A percentile compares a stretch with the other conserved stretches of the same genome.
These are phyloP conservation scores for Dugesia japonica DNA, from an alignment of 2,888 invertebrate species.

Conservation along the genomic window DNA sequence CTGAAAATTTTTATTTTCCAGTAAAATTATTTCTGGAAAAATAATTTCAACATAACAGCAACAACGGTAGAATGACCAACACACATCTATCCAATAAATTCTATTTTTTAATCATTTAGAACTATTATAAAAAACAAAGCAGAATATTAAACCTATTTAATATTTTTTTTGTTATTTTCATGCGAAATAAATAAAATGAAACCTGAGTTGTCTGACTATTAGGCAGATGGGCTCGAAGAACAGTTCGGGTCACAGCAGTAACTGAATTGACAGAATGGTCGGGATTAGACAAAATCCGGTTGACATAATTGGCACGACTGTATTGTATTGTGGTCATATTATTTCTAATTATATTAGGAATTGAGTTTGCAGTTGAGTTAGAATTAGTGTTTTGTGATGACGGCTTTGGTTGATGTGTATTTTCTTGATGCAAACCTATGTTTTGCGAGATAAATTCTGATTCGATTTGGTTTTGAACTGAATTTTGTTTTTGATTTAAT, in stretches of 20 bases:
- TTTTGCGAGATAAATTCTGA: neutral
- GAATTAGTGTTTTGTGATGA: neutral
- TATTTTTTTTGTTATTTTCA: no score
- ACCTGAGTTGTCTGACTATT: slow-evolving; percentile 33
- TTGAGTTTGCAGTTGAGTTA: neutral
- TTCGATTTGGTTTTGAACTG: neutral
- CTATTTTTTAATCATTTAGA: no score
- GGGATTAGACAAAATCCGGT: neutral
- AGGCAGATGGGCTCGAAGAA: slow-evolving; percentile 32
- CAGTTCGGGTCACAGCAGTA: neutral
- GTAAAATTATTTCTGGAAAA: no score
- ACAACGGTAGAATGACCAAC: no score
- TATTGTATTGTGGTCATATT: neutral
- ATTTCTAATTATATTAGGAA: neutral
- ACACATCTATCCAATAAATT: no score
- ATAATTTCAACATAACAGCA: no score
- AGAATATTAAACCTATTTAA: no score
- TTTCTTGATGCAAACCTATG: neutral
- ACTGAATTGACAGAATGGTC: neutral
- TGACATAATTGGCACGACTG: neutral
- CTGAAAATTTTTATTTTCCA: no score
- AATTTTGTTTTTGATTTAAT: neutral
- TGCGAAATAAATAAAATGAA: no score
- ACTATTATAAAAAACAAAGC: no score
- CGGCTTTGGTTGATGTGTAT: neutral